Percentiles rank a stretch among this genome's conserved stretches.
Conservation (phyloP, 2,888 invertebrate genomes). For the Spodoptera picta region DNA sequence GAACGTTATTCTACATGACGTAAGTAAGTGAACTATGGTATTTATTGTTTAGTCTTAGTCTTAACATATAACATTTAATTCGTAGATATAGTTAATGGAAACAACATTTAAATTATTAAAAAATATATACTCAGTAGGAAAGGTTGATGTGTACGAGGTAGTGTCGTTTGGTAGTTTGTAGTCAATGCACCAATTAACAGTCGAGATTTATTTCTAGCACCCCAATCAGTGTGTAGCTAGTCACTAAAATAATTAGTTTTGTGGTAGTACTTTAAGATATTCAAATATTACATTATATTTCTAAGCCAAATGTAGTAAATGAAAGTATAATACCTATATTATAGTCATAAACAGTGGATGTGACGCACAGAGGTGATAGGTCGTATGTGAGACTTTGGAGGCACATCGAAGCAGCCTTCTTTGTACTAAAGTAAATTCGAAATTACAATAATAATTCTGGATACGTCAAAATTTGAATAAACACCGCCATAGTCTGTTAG, state of each 20-base stretch:
- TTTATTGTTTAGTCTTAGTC: constrained; percentile 24
- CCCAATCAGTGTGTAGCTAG: constrained; percentile 53
- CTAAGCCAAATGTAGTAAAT: constrained; percentile 28
- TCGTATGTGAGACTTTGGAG: constrained; percentile 75
- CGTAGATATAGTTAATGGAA: constrained; percentile 29
- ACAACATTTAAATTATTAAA: constrained; percentile 15
- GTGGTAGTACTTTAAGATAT: constrained; percentile 43
- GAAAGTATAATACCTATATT: constrained; percentile 20
- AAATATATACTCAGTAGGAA: constrained; percentile 37
- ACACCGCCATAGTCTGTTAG: constrained; percentile 82
- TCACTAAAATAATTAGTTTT: constrained; percentile 48
- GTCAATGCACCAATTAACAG: constrained; percentile 60
- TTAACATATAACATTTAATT: constrained; percentile 12
- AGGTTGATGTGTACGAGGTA: constrained; percentile 43
- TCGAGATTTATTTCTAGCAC: constrained; percentile 56
- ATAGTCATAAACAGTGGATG: constrained; percentile 61
- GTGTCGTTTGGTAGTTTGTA: constrained; percentile 52
- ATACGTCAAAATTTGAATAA: constrained; percentile 63
- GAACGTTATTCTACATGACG: constrained; percentile 17
- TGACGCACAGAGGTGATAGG: constrained; percentile 71
- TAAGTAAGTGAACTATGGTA: constrained; percentile 21
- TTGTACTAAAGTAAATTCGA: constrained; percentile 16
- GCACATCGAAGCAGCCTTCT: constrained; percentile 74
- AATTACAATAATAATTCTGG: constrained; percentile 32
- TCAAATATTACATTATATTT: constrained; percentile 43